phyloP scores from a whole-genome alignment of 2,113 vertebrate species.

The Mirza zaza region DNA sequence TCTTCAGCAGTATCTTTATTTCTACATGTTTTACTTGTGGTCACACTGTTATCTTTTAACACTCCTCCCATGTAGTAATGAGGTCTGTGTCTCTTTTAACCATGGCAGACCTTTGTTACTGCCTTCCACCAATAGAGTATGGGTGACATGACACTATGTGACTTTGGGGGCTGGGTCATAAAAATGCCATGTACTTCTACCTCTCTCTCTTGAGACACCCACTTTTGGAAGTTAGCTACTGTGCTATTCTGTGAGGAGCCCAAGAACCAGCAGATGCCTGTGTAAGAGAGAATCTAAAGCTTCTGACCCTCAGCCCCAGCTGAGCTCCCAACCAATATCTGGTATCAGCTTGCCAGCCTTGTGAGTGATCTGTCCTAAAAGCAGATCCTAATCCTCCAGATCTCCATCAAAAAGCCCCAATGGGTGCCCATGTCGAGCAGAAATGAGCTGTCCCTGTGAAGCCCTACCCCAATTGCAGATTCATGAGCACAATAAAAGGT shows the following conservation, averaged over 20 bases:
- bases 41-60: background rate
- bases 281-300: background rate
- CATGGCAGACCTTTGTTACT: background rate
- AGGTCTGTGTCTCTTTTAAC: background rate
- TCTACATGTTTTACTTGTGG: background rate
- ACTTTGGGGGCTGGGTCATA: background rate
- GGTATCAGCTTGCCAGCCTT: background rate
- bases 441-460: background rate
- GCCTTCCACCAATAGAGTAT: background rate
- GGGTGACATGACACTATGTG: background rate
- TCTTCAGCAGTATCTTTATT: background rate
- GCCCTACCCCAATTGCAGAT: background rate
- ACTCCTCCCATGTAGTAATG: background rate
- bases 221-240: background rate
- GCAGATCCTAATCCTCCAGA: background rate
- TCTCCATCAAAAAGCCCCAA: background rate
- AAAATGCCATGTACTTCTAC: background rate
- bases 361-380: background rate
- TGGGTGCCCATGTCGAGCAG: background rate
- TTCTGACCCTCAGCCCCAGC: background rate
- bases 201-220: background rate
- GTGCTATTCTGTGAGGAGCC: background rate
- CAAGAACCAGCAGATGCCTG: background rate
- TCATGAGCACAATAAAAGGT: background rate
- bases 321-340: background rate